A percentile compares a stretch with the other conserved stretches of the same genome.
These are phyloP conservation scores for Magallana angulata DNA, from an alignment of 1,140 invertebrate genomes.

Conservation along the genomic window DNA sequence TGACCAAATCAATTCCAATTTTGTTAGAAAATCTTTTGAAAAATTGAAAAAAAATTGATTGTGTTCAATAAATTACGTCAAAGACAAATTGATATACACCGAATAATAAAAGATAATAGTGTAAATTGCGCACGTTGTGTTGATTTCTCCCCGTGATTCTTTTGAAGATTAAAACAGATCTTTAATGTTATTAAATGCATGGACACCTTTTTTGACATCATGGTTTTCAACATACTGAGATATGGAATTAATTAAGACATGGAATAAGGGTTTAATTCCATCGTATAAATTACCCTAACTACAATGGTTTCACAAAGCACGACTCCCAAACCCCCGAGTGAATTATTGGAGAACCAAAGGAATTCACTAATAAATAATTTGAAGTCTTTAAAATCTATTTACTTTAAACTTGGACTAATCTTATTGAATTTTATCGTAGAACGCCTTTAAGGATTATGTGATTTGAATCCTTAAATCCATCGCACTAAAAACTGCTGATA, in stretches of 20 bases:
- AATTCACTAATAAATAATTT: conserved; percentile 31
- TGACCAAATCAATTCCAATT: no score
- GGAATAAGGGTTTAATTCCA: neutral
- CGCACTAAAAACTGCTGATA: conserved; percentile 5
- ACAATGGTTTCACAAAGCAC: neutral
- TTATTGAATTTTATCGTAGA: neutral
- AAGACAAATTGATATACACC: no score
- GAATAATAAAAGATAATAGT: neutral
- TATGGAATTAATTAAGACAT: neutral
- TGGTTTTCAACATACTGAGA: neutral
- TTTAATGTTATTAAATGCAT: neutral
- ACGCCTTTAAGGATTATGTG: neutral
- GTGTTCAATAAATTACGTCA: no score
- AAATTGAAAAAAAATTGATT: no score
- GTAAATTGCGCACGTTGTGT: neutral
- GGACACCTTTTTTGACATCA: neutral
- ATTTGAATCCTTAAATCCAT: neutral
- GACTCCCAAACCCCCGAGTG: neutral
- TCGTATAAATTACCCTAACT: neutral
- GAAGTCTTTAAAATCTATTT: conserved; percentile 37
- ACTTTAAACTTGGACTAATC: conserved; percentile 30
- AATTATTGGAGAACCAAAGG: conserved; percentile 22
- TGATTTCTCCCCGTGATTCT: neutral
- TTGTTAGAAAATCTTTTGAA: no score
- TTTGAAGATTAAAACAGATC: conserved; percentile 7